Base-by-base conservation (phyloP, 2,888 invertebrate species). In the Protonemura montana region DNA sequence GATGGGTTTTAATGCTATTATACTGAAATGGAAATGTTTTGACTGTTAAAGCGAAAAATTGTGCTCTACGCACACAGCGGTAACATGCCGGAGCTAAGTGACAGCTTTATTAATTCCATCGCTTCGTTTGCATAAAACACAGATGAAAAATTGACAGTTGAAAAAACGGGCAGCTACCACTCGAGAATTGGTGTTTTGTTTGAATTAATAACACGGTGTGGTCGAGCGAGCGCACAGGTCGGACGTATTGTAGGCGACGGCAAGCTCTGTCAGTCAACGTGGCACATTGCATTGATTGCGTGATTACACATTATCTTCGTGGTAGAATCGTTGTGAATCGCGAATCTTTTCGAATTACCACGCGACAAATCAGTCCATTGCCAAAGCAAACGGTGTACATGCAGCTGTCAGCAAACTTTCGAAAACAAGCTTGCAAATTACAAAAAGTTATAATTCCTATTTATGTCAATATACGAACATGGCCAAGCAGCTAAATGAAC, bases 31-130 rank as follows among this genome's bases (percentile, higher is more conserved):
- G 88, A 88, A 88, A 88, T 87, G 87, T 87, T 87, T 87, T 76
- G 29, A 42, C 76, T 59, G 59, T 26, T 84, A 76, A 84, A 84
- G 76, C 84, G 84, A 84, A 59, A 84, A 84, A 84, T 81, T 84
- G 84, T 84, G 59, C 27, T 76, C 2, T 59, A 84, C 28, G 28
- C 30, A 81, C 59, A 30, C 29, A 81, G 81, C 27, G 84, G 59
- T 76, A 27, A 27, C 42, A 84, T 81, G 81, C 30, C 91, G 91
- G 92, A 92, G 93, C 93, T 93, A 94, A 94, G 94, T 94, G 94
- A 94, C 95, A 94, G 94, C 94, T 94, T 94, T 95, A 95, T 95
- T 95, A 95, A 95, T 95, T 95, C 59, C 13, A 84, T 76, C 59
- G 84, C 59, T 76, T 59, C 59, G 84, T 84, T 84, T 59, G 84